A percentile compares a stretch with the other conserved stretches of the same genome.
These are phyloP conservation scores for Xenopus tropicalis DNA, from an alignment of 2,113 vertebrate genomes.

Conservation along the genomic window UCB_Xtro_10.0 CM004448.2:114319501-114320000, in stretches of 20 bases:
- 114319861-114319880: slow-evolving; percentile 4
- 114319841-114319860: slow-evolving; percentile 35
- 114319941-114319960: slow-evolving; percentile 4
- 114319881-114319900: slow-evolving; percentile 27
- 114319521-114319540: too few relatives aligned
- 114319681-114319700: too few relatives aligned
- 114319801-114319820: slow-evolving; percentile 19
- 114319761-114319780: slow-evolving; percentile 15
- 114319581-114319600: too few relatives aligned
- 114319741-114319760: background rate
- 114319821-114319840: slow-evolving; percentile 24
- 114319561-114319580: too few relatives aligned
- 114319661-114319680: too few relatives aligned
- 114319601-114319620: too few relatives aligned
- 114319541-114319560: too few relatives aligned
- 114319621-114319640: too few relatives aligned
- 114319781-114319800: background rate
- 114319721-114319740: background rate
- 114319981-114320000: background rate
- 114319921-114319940: background rate
- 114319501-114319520: too few relatives aligned
- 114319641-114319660: too few relatives aligned
- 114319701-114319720: slow-evolving; percentile 1
- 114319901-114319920: background rate
- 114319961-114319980: background rate